A percentile compares a stretch with the other conserved stretches of the same genome.
These are phyloP conservation scores for Heteromormyrus szaboi DNA, from an alignment of 2,797 vertebrate species.

Conservation along the genomic window DNA sequence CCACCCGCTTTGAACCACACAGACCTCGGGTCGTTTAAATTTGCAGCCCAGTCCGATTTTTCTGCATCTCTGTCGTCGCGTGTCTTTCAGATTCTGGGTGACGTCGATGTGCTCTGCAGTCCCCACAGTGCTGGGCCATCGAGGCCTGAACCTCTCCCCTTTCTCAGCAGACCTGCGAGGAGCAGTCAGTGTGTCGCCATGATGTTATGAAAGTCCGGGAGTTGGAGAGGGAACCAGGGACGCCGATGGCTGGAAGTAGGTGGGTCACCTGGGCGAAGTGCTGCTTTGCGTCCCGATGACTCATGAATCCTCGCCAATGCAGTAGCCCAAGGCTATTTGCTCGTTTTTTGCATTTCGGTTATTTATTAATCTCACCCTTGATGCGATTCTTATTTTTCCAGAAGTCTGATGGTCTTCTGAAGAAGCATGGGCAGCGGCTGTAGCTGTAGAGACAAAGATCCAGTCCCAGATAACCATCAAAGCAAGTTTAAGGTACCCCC, in stretches of 20 bases:
- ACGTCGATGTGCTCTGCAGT: too few species aligned
- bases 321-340: neutral
- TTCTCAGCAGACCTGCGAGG: neutral
- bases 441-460: slow-evolving; percentile 99
- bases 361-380: neutral
- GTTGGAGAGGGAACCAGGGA: slow-evolving; percentile 78
- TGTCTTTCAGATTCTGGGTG: neutral
- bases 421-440: slow-evolving; percentile 99
- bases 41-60: neutral
- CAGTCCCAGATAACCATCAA: slow-evolving; percentile 93
- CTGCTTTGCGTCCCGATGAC: neutral
- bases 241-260: slow-evolving; percentile 90
- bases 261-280: slow-evolving; percentile 50
- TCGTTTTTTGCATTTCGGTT: neutral
- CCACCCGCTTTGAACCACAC: neutral
- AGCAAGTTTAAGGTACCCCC: slow-evolving; percentile 90
- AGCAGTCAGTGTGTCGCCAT: neutral
- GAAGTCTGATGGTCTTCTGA: slow-evolving; percentile 92
- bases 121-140: neutral
- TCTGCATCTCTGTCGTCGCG: neutral
- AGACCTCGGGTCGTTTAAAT: neutral
- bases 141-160: neutral
- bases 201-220: slow-evolving; percentile 62
- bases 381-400: slow-evolving; percentile 37
- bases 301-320: too few species aligned